Evolutionary conservation across 2,888 invertebrate genomes (phyloP), one percentile per base, ranked within the genome.

Genomic region (Frankliniella fusca): DNA sequence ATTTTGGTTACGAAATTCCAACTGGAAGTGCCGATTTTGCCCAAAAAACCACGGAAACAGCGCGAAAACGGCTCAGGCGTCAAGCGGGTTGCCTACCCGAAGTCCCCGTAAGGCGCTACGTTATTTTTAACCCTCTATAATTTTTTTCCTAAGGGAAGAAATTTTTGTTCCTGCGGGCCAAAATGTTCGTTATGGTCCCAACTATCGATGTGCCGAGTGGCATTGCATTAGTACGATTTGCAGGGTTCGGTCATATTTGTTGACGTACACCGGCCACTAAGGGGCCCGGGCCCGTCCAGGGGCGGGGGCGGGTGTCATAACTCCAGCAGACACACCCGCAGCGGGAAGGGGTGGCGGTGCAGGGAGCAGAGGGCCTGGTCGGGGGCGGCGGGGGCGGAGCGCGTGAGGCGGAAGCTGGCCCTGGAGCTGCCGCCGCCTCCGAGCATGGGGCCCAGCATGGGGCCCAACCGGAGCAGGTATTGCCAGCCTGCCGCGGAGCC

Each of bases 291-390:
- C 81, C 83, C 49, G 50, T 48, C 28, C 28, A 15, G 7, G 70
- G 70, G 23, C 70, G 23, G 23, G 49, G 79, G 38, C 80, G 54
- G 48, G 23, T 81, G 79, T 15, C 28, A 82, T 27, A 83, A 82
- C 79, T 82, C 81, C 27, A 83, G 61, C 38, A 81, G 38, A 27
- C 80, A 80, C 27, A 83, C 80, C 70, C 80, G 81, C 18, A 83
- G 50, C 38, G 83, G 83, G 82, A 82, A 83, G 27, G 82, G 81
- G 48, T 81, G 49, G 11, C 83, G 80, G 81, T 81, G 23, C 54
- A 48, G 81, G 18, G 48, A 38, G 15, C 61, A 61, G 20, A 61
- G 70, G 12, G 70, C 23, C n/a, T 48, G 49, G n/a, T 27, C 54
- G 49, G 50, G 27, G 49, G 81, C 49, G 54, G 54, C 61, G 50